A percentile compares a stretch with the other conserved stretches of the same genome.
Conservation (phyloP, 2,888 invertebrate species). For the Steinernema hermaphroditum region DNA sequence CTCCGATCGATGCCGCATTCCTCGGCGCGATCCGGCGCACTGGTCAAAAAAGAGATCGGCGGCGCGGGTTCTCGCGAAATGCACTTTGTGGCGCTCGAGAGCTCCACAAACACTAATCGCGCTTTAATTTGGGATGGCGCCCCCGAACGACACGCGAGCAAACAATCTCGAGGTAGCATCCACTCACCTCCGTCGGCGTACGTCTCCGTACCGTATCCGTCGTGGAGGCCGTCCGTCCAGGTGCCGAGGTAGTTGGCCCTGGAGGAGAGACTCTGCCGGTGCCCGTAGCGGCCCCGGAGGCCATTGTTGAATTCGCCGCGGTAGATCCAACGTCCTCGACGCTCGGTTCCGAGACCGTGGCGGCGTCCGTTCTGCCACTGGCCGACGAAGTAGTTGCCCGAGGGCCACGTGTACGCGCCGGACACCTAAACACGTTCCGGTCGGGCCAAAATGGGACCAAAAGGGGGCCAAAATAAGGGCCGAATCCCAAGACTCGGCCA, state of each 20-base stretch:
- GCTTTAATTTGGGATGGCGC: conserved; percentile 12
- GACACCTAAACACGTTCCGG: conserved; percentile 70
- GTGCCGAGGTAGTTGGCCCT: conserved; percentile 91
- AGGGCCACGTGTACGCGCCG: conserved; percentile 75
- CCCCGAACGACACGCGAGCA: conserved; percentile 19
- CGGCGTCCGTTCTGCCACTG: conserved; percentile 99
- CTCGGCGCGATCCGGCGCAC: background rate
- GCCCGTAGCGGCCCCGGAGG: conserved; percentile 96
- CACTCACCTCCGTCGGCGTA: conserved; percentile 95
- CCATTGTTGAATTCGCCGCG: conserved; percentile 71
- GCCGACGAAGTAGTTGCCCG: conserved; percentile 72
- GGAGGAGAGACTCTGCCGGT: conserved; percentile 77
- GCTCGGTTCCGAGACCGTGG: conserved; percentile 95
- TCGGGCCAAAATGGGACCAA: too few relatives aligned
- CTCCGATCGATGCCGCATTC: background rate
- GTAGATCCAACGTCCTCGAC: conserved; percentile 92
- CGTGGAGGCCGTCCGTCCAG: conserved; percentile 97
- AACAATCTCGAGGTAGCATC: conserved; percentile 13
- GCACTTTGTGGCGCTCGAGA: conserved; percentile 27
- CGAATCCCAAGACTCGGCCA: too few relatives aligned
- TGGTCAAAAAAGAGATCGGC: background rate
- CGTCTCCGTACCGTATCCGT: conserved; percentile 98
- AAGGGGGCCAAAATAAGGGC: too few relatives aligned
- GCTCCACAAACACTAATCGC: conserved; percentile 29
- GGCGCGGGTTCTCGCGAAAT: background rate